These are phyloP conservation scores for Drosophila grimshawi DNA, from an alignment of 1,140 invertebrate species.

Conservation along the genomic window DNA sequence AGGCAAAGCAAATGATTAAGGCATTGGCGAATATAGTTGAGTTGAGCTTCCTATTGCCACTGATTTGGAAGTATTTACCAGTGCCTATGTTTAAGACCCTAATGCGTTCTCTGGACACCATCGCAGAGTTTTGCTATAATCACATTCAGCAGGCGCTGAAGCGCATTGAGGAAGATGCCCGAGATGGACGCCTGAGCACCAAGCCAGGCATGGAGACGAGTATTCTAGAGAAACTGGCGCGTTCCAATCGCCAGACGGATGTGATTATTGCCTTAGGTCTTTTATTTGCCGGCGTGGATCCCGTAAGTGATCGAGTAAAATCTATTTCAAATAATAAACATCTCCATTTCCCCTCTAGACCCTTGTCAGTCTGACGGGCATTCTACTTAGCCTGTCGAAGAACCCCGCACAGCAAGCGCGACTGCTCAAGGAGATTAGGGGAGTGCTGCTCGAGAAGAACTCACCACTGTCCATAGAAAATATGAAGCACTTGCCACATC, in stretches of 20 bases:
- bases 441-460: constrained; percentile 84
- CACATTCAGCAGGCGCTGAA: constrained; percentile 66
- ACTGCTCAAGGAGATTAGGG: constrained; percentile 87
- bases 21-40: constrained; percentile 85
- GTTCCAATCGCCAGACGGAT: constrained; percentile 84
- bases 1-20: constrained; percentile 87
- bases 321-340: background rate
- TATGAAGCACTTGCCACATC: constrained; percentile 86
- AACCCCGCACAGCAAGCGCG: constrained; percentile 88
- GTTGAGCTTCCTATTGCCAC: constrained; percentile 85
- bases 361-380: constrained; percentile 52
- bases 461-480: constrained; percentile 85
- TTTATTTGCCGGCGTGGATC: constrained; percentile 74
- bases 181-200: constrained; percentile 10
- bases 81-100: constrained; percentile 87
- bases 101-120: constrained; percentile 84
- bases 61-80: constrained; percentile 87
- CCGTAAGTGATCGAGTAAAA: constrained; percentile 45
- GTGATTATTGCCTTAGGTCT: constrained; percentile 79
- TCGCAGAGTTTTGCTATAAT: constrained; percentile 55
- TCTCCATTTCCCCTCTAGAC: constrained; percentile 26
- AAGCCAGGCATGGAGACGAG: constrained; percentile 59
- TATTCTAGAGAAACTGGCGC: constrained; percentile 79
- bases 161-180: constrained; percentile 55
- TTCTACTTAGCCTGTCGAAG: constrained; percentile 86